These are phyloP conservation scores for Leptoclinus maculatus DNA, from an alignment of 2,797 vertebrate genomes.

Conservation along the genomic window DNA sequence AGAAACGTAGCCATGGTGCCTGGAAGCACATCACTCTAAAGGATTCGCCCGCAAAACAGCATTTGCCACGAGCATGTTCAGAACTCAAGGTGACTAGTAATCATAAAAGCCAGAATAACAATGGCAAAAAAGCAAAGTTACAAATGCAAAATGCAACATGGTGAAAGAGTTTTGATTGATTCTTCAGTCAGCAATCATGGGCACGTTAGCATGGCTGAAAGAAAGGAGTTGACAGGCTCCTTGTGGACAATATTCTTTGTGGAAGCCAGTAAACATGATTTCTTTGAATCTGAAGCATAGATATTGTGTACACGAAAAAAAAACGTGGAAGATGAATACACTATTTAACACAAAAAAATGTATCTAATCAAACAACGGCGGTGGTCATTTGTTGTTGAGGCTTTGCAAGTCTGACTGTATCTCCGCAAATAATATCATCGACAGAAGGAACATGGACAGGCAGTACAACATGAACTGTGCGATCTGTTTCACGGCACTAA, in stretches of 20 bases:
- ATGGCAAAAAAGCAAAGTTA: slow-evolving; percentile 44
- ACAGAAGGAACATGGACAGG: slow-evolving; percentile 46
- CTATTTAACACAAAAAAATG: neutral
- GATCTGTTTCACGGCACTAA: slow-evolving; percentile 43
- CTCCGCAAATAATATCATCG: slow-evolving; percentile 52
- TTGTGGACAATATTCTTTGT: slow-evolving; percentile 32
- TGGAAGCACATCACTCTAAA: slow-evolving; percentile 40
- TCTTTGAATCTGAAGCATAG: slow-evolving; percentile 38
- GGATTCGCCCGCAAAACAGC: slow-evolving; percentile 44
- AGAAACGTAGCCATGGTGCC: slow-evolving; percentile 30
- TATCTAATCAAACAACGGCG: slow-evolving; percentile 13
- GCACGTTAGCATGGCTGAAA: slow-evolving; percentile 45
- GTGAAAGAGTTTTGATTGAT: slow-evolving; percentile 56
- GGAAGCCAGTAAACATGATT: slow-evolving; percentile 22
- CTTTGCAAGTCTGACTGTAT: slow-evolving; percentile 37
- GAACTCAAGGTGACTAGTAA: slow-evolving; percentile 57
- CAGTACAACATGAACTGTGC: slow-evolving; percentile 39
- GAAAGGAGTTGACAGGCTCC: slow-evolving; percentile 42
- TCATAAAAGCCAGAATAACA: slow-evolving; percentile 62
- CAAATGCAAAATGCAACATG: slow-evolving; percentile 46
- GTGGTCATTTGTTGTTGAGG: slow-evolving; percentile 30
- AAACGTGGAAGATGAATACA: slow-evolving; percentile 28
- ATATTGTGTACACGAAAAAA: slow-evolving; percentile 13
- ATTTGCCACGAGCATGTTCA: slow-evolving; percentile 41
- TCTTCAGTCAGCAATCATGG: slow-evolving; percentile 43